Base-by-base conservation (phyloP, 2,113 vertebrate species). In the Tachysurus fulvidraco region DNA sequence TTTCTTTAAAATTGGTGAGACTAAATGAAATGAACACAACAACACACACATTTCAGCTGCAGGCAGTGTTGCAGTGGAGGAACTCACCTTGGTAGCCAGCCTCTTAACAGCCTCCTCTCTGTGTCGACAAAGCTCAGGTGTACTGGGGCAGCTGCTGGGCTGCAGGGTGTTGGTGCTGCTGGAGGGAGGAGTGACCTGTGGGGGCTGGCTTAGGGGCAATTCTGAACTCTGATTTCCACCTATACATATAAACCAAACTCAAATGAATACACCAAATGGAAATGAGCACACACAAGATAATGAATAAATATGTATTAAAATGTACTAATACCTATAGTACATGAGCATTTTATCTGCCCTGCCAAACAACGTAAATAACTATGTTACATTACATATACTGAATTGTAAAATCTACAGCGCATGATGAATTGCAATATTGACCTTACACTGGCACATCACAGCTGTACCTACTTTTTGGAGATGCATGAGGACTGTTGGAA, bases 81-180 rank as follows among this genome's bases (percentile, higher is more conserved):
- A 12, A 9, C 12, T 57, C 94, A 99, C 98, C 97, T 97, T 98
- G 4, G 97, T 93, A 28, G 98, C 97, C 3, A 99, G 96, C 25
- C 92, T 94, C 89, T 95, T 97, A 87, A 97, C 96, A 0, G 97
- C 93, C 86, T 97, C 96, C 54, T 96, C 96, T 67, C 92, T 86
- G 0, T 91, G 92, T 14, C 90, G 95, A 83, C 93, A 97, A 90
- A 92, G 89, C 84, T 98, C 97, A 0, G 96, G 92, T 88, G 93
- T 84, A 52, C 93, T 93, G 11, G 95, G 90, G 85, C 93, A 95
- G 69, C 91, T 88, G 87, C 83, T 91, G 1, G 88, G 89, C 89
- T 93, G 96, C 86, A 92, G 0, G 0, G 93, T 91, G 64, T 65
- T 95, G 87, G 90, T 91, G 67, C 92, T 92, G 55, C 94, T 95